Base-by-base conservation (phyloP, 2,113 vertebrate genomes). In the Promerops cafer region DNA sequence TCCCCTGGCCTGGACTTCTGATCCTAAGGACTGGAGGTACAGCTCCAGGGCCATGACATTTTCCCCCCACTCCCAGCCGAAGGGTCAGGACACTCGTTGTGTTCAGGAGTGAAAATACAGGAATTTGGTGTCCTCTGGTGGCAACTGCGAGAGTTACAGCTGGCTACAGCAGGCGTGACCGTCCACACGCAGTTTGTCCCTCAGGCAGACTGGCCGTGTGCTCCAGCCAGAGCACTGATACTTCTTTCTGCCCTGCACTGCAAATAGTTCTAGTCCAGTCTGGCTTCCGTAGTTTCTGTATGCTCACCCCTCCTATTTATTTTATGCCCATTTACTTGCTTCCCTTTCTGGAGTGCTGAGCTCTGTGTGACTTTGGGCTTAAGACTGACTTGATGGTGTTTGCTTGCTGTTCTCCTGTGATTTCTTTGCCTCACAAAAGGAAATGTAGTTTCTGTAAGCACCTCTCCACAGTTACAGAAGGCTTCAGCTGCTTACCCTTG, bases 101-200 rank as follows among this genome's bases (percentile, higher is more conserved):
- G 21, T 12, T 78, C 31, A 3, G 59, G n/a, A 63, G 14, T 22
- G 74, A 61, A 68, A 64, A 69, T 18, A 42, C 31, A 35, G 83
- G 78, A 50, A 77, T 83, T 65, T 94, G 90, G 87, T 96, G 95
- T 66, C 96, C 94, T 94, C 97, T 96, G 39, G 89, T 92, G 97
- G 96, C 39, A 83, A 15, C 7, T 17, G 0, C 16, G 31, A 70
- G 64, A 84, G 35, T 18, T 63, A 82, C 94, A 56, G 49, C 2
- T 28, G 49, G 24, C n/a, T 54, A 13, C 52, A 81, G 52, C 64
- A 19, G 50, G 45, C 7, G 16, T 57, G 79, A 65, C 50, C 23
- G 4, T 72, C 31, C 26, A 3, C 61, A 54, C 2, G 15, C 69
- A 19, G 13, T 59, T 14, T 28, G 60, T 39, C 52, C 1, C 26